phyloP scores from a whole-genome alignment of 2,113 vertebrate species.

The Azemiops feae region DNA sequence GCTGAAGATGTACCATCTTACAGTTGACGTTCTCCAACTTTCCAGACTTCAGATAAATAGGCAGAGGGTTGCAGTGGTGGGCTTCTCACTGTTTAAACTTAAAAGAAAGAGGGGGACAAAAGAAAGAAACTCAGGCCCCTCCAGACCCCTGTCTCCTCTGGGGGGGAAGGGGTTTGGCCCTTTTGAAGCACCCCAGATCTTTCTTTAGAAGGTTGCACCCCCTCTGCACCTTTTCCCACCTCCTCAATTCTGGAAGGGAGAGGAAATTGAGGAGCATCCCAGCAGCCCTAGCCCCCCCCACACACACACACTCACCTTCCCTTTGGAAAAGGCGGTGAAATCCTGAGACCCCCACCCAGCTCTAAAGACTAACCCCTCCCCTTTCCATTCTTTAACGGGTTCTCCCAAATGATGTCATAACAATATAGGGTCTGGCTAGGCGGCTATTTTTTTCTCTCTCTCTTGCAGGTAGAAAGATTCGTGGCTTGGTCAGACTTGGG shows the following conservation, averaged over 20 bases:
- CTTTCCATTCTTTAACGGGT: too few relatives aligned
- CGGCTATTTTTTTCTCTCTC: neutral
- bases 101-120: fast-evolving
- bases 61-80: neutral
- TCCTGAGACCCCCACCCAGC: neutral
- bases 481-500: too few relatives aligned
- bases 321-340: too few relatives aligned
- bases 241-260: too few relatives aligned
- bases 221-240: too few relatives aligned
- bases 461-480: too few relatives aligned
- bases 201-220: too few relatives aligned
- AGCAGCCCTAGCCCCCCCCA: too few relatives aligned
- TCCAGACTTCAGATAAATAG: neutral
- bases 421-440: neutral
- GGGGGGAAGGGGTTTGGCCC: too few relatives aligned
- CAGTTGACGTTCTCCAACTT: neutral
- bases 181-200: neutral
- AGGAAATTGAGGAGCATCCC: neutral
- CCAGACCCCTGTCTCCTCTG: neutral
- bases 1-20: neutral
- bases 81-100: neutral
- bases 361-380: too few relatives aligned
- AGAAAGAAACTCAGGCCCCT: neutral
- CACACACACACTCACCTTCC: too few relatives aligned
- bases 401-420: too few relatives aligned